Percentiles rank a stretch among this genome's conserved stretches.
Conservation (phyloP, 2,797 vertebrate genomes). For the Lepus townsendii region DNA sequence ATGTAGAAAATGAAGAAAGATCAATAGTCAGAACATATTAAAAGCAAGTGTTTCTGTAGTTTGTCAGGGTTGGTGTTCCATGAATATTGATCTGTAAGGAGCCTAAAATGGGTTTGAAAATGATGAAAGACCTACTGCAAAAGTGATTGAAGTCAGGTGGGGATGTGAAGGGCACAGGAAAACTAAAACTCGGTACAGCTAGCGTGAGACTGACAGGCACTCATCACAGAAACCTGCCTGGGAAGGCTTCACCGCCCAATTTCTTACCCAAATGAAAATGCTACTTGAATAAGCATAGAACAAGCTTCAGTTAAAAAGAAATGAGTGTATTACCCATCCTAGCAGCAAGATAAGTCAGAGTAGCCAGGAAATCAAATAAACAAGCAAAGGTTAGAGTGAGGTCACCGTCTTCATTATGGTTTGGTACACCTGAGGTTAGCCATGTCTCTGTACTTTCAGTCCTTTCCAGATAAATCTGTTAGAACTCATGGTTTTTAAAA, state of each 20-base stretch:
- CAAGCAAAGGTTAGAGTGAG: neutral
- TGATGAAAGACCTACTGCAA: neutral
- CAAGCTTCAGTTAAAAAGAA: conserved; percentile 25
- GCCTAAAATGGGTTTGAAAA: conserved; percentile 59
- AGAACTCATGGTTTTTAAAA: neutral
- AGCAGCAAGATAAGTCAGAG: neutral
- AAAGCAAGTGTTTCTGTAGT: neutral
- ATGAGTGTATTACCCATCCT: neutral
- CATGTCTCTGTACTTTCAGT: neutral
- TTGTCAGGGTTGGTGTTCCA: conserved; percentile 46
- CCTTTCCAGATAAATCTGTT: conserved; percentile 48
- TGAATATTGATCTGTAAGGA: neutral
- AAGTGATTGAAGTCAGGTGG: neutral
- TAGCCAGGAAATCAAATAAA: neutral
- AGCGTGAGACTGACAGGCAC: neutral
- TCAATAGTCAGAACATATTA: conserved; percentile 40
- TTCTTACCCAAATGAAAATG: neutral
- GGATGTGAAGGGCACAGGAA: neutral
- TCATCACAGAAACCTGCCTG: neutral
- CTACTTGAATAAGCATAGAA: neutral
- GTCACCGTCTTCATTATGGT: neutral
- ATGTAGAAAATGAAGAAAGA: conserved; percentile 35
- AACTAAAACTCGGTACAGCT: neutral
- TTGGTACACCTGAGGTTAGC: neutral
- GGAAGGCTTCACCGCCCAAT: neutral